A percentile compares a stretch with the other conserved stretches of the same genome.
Conservation (phyloP, 2,888 invertebrate species). For the Agrilus cyanescens region DNA sequence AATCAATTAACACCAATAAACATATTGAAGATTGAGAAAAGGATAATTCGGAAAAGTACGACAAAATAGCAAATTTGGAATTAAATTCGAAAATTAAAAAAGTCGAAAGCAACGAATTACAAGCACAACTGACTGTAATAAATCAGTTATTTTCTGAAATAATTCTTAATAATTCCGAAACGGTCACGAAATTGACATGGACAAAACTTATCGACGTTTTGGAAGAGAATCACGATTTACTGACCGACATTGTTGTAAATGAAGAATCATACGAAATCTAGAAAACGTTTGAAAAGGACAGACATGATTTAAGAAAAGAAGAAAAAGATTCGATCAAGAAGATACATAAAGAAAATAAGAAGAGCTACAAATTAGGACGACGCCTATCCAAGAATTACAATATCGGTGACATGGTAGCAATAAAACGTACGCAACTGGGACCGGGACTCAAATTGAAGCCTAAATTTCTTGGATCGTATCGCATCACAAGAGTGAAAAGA, state of each 20-base stretch:
- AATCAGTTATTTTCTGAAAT: constrained; percentile 77
- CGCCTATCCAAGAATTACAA: too few species aligned
- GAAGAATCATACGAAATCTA: constrained; percentile 59
- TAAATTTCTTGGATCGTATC: too few species aligned
- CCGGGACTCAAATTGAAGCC: too few species aligned
- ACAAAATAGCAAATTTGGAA: constrained; percentile 54
- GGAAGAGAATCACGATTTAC: constrained; percentile 70
- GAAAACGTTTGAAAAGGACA: too few species aligned
- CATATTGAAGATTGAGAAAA: constrained; percentile 46
- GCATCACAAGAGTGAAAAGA: too few species aligned
- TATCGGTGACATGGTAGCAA: too few species aligned
- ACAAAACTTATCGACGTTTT: constrained; percentile 51
- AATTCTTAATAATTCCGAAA: constrained; percentile 58
- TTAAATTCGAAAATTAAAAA: constrained; percentile 56
- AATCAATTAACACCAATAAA: too few species aligned
- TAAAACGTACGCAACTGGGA: too few species aligned
- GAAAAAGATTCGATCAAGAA: too few species aligned
- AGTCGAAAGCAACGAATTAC: constrained; percentile 59
- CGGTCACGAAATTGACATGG: constrained; percentile 43
- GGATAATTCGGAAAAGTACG: constrained; percentile 42
- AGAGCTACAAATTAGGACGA: too few species aligned
- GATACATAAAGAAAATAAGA: too few species aligned
- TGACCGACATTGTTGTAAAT: constrained; percentile 67
- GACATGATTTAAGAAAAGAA: too few species aligned
- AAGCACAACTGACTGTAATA: constrained; percentile 69